Base-by-base conservation (phyloP, 2,113 vertebrate genomes). In the Riparia riparia region DNA sequence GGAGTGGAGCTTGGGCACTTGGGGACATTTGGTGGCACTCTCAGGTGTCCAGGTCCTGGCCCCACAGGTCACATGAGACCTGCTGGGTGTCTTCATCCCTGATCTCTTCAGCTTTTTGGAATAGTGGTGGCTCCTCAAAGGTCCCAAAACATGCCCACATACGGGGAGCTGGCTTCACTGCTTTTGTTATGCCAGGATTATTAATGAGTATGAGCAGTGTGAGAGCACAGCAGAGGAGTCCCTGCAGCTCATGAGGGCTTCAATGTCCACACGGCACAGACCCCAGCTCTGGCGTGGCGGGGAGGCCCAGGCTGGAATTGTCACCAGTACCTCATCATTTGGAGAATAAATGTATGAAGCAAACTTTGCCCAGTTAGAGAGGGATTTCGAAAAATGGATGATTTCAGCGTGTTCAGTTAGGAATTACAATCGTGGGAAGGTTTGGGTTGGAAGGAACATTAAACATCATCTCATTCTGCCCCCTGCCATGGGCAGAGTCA, bases 231-330 rank as follows among this genome's bases (percentile, higher is more conserved):
- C 6, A 31, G 13, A 6, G 13, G 29, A 31, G 60, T 29, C 49
- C n/a, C 69, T 6, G 14, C 34, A 16, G 6, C 18, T 26, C 4
- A 0, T 15, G 47, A 9, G 65, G 74, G 56, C 21, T 94, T 80
- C 54, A 18, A 0, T 25, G 45, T 11, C 50, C 29, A 15, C 60
- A 6, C 0, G 0, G 44, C n/a, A 60, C 34, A 64, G 12, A 1
- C 41, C 17, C 25, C 37, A 82, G 77, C 77, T 74, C 45, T 82
- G 89, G 29, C 1, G 1, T 7, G 9, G 17, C 0, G 29, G 32
- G 41, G 21, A 56, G 26, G 2, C 51, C 41, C 26, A 37, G 47
- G 37, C 22, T 53, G 72, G 29, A 70, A 22, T 32, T 3, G 0
- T 45, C 28, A 44, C 14, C 24, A 19, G 31, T 20, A 12, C 11